Evolutionary conservation across 2,113 vertebrate species (phyloP), one percentile per base, ranked within the genome.

Genomic region (Percopsis transmontana): DNA sequence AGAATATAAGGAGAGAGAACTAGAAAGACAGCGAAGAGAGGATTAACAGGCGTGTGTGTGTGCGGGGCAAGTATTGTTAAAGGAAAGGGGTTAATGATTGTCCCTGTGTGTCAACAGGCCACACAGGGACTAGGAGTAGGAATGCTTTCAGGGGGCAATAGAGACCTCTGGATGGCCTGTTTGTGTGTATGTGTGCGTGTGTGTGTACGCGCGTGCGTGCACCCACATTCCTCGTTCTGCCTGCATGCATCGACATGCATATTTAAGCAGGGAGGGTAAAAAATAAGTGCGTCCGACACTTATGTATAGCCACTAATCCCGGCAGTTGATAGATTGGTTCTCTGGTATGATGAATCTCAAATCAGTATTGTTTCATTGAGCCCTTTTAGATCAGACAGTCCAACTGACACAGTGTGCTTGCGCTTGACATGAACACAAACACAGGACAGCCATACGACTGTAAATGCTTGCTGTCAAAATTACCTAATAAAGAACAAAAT

Each of bases 71-170:
- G 5, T 33, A 40, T 24, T 58, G 33, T 51, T 21, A 45, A 62
- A 20, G 58, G 44, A 78, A 80, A 71, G 27, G 70, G 64, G 77
- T 78, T 82, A 62, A 78, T 70, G 72, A 76, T 63, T 79, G 62
- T 76, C 5, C 70, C 40, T 53, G 47, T 41, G 66, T 76, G 76
- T 87, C 72, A 79, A 72, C 79, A 57, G 75, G 56, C 56, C 58
- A 60, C 71, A 67, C 64, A 69, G 63, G 21, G 18, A 24, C 18
- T 50, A 50, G 2, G 21, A 10, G 7, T 2, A 53, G 11, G 51
- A 13, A 13, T 53, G 11, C 13, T 53, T 21, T 53, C 4, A 13
- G 50, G 10, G 14, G 23, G 33, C 10, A 27, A 54, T 11, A 14
- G 23, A 33, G 12, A 15, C 6, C 19, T 21, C 2, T 24, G 16